phyloP scores from a whole-genome alignment of 2,888 invertebrate species.

The Electrophaes corylata region DNA sequence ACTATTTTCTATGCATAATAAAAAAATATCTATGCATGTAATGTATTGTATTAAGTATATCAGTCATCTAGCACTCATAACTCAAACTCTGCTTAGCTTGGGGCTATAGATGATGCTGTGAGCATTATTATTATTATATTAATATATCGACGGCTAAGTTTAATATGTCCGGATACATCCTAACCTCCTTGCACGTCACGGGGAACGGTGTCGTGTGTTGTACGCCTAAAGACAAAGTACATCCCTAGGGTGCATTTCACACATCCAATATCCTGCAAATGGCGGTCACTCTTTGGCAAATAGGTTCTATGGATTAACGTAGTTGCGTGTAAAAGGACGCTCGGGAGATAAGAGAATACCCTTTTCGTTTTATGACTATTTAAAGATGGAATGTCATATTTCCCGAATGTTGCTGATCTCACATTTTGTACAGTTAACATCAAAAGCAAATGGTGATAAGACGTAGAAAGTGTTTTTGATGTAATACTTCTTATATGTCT shows the following conservation, averaged over 20 bases:
- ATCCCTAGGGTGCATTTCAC: constrained; percentile 21
- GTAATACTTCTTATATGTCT: no score
- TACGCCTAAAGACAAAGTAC: neutral
- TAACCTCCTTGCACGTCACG: neutral
- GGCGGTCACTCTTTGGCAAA: constrained; percentile 15
- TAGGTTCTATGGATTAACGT: constrained; percentile 4
- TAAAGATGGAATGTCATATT: neutral
- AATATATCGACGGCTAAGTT: no score
- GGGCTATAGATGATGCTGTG: no score
- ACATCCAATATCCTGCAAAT: constrained; percentile 22
- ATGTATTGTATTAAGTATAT: no score
- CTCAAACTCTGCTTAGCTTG: no score
- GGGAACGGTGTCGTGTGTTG: neutral
- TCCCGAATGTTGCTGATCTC: neutral
- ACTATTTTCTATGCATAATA: no score
- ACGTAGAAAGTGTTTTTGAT: no score
- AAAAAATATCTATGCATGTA: no score
- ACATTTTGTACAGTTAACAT: neutral
- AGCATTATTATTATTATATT: no score
- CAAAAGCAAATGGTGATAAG: no score
- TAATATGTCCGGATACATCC: no score
- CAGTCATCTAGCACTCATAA: no score
- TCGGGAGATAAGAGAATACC: neutral
- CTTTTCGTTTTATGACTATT: neutral
- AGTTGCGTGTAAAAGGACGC: neutral